Evolutionary conservation across 2,113 vertebrate genomes (phyloP), one percentile per base, ranked within the genome.

Genomic region (Lepus europaeus): DNA sequence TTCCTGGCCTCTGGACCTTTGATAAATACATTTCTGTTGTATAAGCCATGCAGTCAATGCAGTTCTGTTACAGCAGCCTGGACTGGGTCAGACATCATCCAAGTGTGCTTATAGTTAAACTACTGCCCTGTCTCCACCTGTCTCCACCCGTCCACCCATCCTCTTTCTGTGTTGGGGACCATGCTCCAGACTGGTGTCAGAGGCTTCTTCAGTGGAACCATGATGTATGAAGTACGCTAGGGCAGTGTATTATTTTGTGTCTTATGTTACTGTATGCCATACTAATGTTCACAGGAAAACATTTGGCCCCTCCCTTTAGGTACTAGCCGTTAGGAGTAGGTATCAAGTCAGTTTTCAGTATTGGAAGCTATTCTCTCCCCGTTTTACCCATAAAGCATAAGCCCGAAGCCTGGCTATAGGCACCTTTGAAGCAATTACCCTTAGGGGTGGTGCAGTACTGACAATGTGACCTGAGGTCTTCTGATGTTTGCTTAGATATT

Each of bases 361-460:
- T 31, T 51, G 63, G 45, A 93, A 89, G 6, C 9, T 49, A 19
- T 36, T 14, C 5, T 27, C 14, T 11, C 5, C 23, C 6, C 56
- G 4, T 17, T 85, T 77, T 81, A 64, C 74, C 23, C 13, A 80
- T 14, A 69, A 51, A 61, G 11, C 29, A 39, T 39, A 61, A 80
- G 19, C 1, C n/a, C 13, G 49, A 79, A 76, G 5, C 17, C 17
- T 59, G 51, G 6, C 27, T 45, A 39, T 77, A 29, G 36, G 11
- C 33, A 29, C 23, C 61, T 51, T 66, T 64, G 64, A 93, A 73
- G 61, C 45, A 64, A 86, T 22, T 23, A 23, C 4, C 31, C 29
- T 9, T 6, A 4, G 1, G 12, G 1, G 3, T n/a, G 3, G 13
- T 29, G 9, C 14, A 33, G 9, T 12, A 31, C 36, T 27, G 69